A percentile compares a stretch with the other conserved stretches of the same genome.
Evolutionary conservation across 2,888 invertebrate genomes (phyloP).

Genomic region (Pristionchus maxplancki): DNA sequence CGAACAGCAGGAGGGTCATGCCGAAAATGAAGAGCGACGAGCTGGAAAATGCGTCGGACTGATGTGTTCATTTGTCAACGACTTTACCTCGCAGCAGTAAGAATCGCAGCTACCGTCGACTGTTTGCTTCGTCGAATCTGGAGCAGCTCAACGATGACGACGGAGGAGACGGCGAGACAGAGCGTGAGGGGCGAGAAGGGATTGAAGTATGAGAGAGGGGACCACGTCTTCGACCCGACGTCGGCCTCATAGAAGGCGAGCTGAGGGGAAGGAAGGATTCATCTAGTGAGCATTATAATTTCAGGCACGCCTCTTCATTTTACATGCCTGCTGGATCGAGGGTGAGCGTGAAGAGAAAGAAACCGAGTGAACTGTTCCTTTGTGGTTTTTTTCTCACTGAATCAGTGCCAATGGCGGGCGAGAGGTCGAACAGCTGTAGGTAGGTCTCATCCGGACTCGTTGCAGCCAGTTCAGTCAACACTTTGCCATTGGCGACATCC

Average conservation of each 20-base stretch:
- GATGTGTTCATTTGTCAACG: background rate
- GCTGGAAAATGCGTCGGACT: background rate
- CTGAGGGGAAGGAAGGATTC: no score
- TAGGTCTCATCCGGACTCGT: background rate
- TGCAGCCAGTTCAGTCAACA: background rate
- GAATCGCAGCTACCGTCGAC: background rate
- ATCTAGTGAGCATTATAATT: no score
- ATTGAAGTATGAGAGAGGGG: background rate
- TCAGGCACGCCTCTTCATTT: no score
- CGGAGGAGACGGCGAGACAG: background rate
- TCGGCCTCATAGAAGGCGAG: background rate
- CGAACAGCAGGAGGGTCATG: background rate
- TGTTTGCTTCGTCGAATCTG: background rate
- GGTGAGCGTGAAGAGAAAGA: no score
- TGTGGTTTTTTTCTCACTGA: background rate
- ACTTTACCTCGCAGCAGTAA: background rate
- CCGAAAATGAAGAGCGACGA: background rate
- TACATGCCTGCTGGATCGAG: no score
- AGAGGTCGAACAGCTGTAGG: background rate
- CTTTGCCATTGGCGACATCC: background rate
- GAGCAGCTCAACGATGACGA: background rate
- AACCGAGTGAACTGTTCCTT: no score
- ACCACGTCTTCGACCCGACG: background rate
- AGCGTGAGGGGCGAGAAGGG: background rate
- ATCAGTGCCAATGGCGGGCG: background rate